Base-by-base conservation (phyloP, 2,113 vertebrate species). In the Uropsilus gracilis region DNA sequence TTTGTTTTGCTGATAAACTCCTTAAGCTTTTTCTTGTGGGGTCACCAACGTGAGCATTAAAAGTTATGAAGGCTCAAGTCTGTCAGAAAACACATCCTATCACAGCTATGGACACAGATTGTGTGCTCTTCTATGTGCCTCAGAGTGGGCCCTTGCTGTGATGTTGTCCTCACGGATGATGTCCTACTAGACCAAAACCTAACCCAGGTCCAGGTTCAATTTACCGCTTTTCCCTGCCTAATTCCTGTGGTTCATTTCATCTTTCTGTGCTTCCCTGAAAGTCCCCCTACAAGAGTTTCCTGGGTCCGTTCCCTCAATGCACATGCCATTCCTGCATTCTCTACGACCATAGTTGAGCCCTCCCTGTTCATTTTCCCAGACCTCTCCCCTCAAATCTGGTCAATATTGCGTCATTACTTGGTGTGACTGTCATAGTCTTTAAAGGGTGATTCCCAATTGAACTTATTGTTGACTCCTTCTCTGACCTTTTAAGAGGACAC, bases 401-500 rank as follows among this genome's bases (percentile, higher is more conserved):
- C 88, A 46, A 20, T 61, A 37, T 28, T 85, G 37, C 5, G 1
- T 77, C 90, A 88, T 71, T 72, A 71, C 39, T 53, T 84, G 68
- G 37, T 77, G 1, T 80, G 73, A 57, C 89, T 90, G 50, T 66
- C 1, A 1, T 17, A 73, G 14, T 86, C 44, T 91, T 69, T 94
- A 88, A 92, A 95, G 82, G 68, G 72, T 78, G 37, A 86, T 85
- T 95, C 86, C 86, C 89, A 71, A 0, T 82, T 89, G 75, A 90
- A 83, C 39, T 64, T 81, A 59, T 39, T 86, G 57, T 92, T 89
- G 73, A 68, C 66, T 82, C 55, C 37, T 92, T 68, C 28, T 90
- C 78, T 96, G 94, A 95, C 96, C 77, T 95, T 97, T 95, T 53
- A 77, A 94, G 91, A 97, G 68, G 68, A 66, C 6, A 92, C 82